phyloP scores from a whole-genome alignment of 1,140 invertebrate genomes.

The Euglossa dilemma region DNA sequence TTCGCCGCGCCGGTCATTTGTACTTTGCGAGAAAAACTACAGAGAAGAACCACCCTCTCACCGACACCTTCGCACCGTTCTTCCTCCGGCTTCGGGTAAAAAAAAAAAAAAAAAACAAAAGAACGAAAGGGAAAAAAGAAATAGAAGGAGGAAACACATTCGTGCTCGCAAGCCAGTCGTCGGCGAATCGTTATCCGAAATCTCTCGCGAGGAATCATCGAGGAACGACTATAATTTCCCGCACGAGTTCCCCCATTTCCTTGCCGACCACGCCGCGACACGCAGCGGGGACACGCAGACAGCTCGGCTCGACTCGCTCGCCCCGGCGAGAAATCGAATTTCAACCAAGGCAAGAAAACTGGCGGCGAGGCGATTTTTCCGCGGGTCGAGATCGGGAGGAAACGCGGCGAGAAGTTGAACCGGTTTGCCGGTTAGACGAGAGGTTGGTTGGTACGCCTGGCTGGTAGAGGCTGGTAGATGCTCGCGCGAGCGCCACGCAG shows the following conservation, averaged over 20 bases:
- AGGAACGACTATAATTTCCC: conserved; percentile 12
- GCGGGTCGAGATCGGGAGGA: conserved; percentile 29
- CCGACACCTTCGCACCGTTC: background rate
- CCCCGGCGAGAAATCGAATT: background rate
- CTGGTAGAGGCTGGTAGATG: background rate
- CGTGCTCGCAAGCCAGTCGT: background rate
- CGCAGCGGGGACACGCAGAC: background rate
- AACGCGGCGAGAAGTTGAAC: conserved; percentile 45
- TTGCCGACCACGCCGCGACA: background rate
- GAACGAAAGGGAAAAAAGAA: too few relatives aligned
- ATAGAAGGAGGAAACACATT: background rate
- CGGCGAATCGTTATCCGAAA: conserved; percentile 7
- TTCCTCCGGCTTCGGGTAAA: too few relatives aligned
- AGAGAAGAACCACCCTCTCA: too few relatives aligned
- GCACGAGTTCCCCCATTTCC: background rate
- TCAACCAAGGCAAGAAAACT: conserved; percentile 5
- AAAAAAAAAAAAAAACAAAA: background rate
- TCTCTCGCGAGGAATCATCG: background rate
- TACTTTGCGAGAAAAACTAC: background rate
- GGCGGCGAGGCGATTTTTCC: conserved; percentile 32
- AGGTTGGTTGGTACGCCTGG: conserved; percentile 33
- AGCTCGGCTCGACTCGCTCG: background rate
- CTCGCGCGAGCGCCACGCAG: conserved; percentile 50
- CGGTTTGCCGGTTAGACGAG: conserved; percentile 55
- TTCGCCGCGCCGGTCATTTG: too few relatives aligned